A percentile compares a stretch with the other conserved stretches of the same genome.
phyloP scores from a whole-genome alignment of 2,888 invertebrate species.

The Alloscopus bannaensis region DNA sequence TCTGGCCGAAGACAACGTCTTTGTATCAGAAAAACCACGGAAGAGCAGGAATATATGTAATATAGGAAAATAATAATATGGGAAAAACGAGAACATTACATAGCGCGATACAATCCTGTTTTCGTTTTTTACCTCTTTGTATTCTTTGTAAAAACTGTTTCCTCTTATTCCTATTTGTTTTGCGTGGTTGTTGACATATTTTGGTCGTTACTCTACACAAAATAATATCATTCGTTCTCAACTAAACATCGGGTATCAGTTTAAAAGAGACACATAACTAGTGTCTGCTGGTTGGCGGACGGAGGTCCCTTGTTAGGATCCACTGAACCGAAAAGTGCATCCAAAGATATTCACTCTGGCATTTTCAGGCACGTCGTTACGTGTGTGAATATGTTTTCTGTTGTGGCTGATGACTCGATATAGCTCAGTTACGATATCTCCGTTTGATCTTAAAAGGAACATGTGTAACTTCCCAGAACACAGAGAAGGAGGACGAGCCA shows the following conservation, averaged over 20 bases:
- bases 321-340: slow-evolving; percentile 42
- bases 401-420: slow-evolving; percentile 7
- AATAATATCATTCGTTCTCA: slow-evolving; percentile 29
- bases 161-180: slow-evolving; percentile 37
- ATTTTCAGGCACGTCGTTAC: slow-evolving; percentile 51
- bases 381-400: not conserved
- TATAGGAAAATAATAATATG: too few species aligned
- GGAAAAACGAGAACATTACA: too few species aligned
- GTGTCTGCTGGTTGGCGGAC: slow-evolving; percentile 52
- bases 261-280: not conserved
- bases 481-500: slow-evolving; percentile 3
- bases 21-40: too few species aligned
- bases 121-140: slow-evolving; percentile 17
- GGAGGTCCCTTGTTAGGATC: slow-evolving; percentile 57
- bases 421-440: slow-evolving; percentile 35
- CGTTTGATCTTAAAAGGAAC: slow-evolving; percentile 48
- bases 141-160: slow-evolving; percentile 44
- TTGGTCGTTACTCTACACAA: slow-evolving; percentile 42
- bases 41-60: too few species aligned
- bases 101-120: too few species aligned
- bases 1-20: too few species aligned
- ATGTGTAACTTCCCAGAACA: slow-evolving; percentile 16
- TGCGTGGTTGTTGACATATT: slow-evolving; percentile 45
- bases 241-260: not conserved
- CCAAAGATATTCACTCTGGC: slow-evolving; percentile 31